A percentile compares a stretch with the other conserved stretches of the same genome.
Conservation (phyloP, 2,113 vertebrate species). For the Protobothrops flavoviridis region DNA sequence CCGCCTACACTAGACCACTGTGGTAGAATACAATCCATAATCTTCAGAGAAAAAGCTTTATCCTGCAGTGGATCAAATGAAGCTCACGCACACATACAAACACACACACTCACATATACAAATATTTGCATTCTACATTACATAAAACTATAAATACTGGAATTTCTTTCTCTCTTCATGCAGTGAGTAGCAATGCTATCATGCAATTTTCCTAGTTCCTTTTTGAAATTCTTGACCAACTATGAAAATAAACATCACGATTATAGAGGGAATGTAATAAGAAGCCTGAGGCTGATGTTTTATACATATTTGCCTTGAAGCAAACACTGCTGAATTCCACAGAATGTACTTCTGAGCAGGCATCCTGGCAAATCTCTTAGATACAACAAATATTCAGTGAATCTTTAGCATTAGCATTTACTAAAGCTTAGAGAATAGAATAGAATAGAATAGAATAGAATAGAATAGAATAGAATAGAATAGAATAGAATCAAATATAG, state of each 20-base stretch:
- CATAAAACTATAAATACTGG: neutral
- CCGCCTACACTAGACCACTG: neutral
- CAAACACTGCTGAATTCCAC: neutral
- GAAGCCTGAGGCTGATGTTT: neutral
- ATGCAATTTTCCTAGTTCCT: neutral
- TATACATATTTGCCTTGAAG: neutral
- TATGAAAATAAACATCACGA: conserved; percentile 47
- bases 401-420: neutral
- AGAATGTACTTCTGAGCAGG: neutral
- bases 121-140: neutral
- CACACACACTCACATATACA: neutral
- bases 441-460: too few relatives aligned
- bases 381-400: neutral
- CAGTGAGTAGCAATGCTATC: neutral
- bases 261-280: conserved; percentile 24
- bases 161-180: conserved; percentile 17
- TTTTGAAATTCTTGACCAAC: conserved; percentile 22
- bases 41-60: neutral
- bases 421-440: neutral
- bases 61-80: neutral
- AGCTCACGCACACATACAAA: neutral
- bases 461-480: too few relatives aligned
- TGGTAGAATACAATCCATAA: too few relatives aligned
- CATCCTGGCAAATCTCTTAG: neutral
- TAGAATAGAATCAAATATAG: too few relatives aligned